Evolutionary conservation across 2,888 invertebrate species (phyloP).

Genomic region (Pocota personata): DNA sequence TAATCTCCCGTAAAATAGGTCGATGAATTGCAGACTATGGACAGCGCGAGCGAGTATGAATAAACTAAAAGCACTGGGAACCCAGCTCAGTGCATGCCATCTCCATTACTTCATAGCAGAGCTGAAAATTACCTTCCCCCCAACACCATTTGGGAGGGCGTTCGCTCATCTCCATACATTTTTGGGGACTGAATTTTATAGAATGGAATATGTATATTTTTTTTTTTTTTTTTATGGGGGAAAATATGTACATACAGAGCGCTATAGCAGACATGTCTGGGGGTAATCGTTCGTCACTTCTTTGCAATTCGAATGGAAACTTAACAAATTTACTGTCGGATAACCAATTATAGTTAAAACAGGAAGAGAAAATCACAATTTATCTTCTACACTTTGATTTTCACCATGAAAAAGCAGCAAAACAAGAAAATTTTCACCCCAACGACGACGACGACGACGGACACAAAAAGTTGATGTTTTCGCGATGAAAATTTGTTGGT

Average conservation of each 20-base stretch:
- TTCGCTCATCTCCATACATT: constrained; percentile 33
- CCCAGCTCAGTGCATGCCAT: constrained; percentile 55
- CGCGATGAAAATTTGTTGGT: constrained; percentile 19
- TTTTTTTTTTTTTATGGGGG: constrained; percentile 18
- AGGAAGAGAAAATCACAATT: constrained; percentile 36
- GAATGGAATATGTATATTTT: constrained; percentile 43
- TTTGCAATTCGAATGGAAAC: neutral
- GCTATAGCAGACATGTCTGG: constrained; percentile 40
- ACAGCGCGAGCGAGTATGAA: constrained; percentile 22
- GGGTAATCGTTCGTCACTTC: constrained; percentile 3
- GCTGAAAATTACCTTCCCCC: constrained; percentile 32
- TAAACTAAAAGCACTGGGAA: constrained; percentile 2
- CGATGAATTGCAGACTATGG: constrained; percentile 58
- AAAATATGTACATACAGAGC: constrained; percentile 18
- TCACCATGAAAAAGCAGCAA: constrained; percentile 18
- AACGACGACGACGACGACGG: neutral
- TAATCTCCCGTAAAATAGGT: constrained; percentile 68
- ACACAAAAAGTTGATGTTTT: constrained; percentile 20
- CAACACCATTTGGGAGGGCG: constrained; percentile 27
- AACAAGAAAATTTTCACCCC: constrained; percentile 60
- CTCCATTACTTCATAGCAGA: constrained; percentile 65
- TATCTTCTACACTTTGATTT: constrained; percentile 42
- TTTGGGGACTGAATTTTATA: constrained; percentile 45
- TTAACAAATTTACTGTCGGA: neutral
- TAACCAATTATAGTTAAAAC: constrained; percentile 21